Evolutionary conservation across 1,140 invertebrate genomes (phyloP), one percentile per base, ranked within the genome.

Genomic region (Homarus americanus): DNA sequence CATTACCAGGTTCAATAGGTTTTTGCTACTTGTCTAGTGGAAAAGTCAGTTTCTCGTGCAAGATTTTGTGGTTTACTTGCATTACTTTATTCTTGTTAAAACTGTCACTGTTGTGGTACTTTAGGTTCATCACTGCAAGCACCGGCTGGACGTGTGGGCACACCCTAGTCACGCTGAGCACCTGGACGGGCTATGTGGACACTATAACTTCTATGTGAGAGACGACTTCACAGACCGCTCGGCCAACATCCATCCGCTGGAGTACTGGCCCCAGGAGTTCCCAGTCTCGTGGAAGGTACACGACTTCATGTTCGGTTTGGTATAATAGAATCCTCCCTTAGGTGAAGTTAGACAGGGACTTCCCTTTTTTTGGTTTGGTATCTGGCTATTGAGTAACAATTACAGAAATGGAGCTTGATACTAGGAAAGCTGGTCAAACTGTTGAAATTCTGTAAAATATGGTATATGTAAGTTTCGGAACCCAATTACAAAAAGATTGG

Each of bases 141-240:
- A 66, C 24, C 28, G 80, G 20, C 41, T 83, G 34, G 80, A 83
- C 63, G 58, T 83, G 34, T 83, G 80, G 80, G 80, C 80, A 1
- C 36, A 66, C 53, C 80, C 80, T n/a, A 83, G 53, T 32, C 58
- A 58, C n/a, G 28, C 80, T 10, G 15, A 66, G 5, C 24, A 34
- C 58, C 80, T 83, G 15, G 32, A 83, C 58, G 80, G 80, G 12
- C 80, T 83, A 0, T 83, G 80, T 28, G 80, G 80, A 20, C 80
- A 83, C 32, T 83, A 38, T 17, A 83, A 83, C n/a, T 83, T 83
- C 58, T 83, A 83, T 34, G 3, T 36, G 2, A 1, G 66, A 12
- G 80, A 83, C 41, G 80, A 83, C 24, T 69, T 83, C 53, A 83
- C 80, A 1, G 63, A 38, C 34, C 3, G 80, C 10, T 12, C 3